A percentile compares a stretch with the other conserved stretches of the same genome.
These are phyloP conservation scores for Rostratula benghalensis DNA, from an alignment of 2,113 vertebrate species.

Conservation along the genomic window DNA sequence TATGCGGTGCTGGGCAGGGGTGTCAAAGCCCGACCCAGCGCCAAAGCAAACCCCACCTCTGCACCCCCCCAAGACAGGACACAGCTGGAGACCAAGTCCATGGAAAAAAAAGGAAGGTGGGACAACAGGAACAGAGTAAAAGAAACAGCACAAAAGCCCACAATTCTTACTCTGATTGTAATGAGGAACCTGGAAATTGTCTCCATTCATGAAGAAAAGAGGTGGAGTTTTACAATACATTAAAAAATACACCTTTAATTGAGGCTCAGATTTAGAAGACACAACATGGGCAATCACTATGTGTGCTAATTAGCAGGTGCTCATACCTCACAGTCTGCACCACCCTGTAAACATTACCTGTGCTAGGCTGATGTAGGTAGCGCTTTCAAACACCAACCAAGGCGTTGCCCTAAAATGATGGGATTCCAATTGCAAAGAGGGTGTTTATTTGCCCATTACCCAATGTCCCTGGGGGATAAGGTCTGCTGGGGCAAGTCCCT, in stretches of 20 bases:
- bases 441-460: neutral
- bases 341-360: neutral
- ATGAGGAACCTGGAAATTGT: neutral
- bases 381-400: neutral
- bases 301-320: neutral
- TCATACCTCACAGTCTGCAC: neutral
- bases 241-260: neutral
- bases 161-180: neutral
- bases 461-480: neutral
- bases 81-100: neutral
- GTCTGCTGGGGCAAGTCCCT: neutral
- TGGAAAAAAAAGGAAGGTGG: neutral
- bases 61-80: neutral
- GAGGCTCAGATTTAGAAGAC: neutral
- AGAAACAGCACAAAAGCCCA: neutral
- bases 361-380: neutral
- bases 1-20: neutral
- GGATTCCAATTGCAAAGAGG: neutral
- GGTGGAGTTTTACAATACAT: neutral
- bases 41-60: neutral
- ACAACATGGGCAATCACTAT: accelerated
- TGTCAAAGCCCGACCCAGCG: neutral
- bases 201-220: neutral
- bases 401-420: neutral
- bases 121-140: neutral